Percentiles rank a stretch among this genome's conserved stretches.
Evolutionary conservation across 2,888 invertebrate genomes (phyloP).

Genomic region (Chirona hameri): DNA sequence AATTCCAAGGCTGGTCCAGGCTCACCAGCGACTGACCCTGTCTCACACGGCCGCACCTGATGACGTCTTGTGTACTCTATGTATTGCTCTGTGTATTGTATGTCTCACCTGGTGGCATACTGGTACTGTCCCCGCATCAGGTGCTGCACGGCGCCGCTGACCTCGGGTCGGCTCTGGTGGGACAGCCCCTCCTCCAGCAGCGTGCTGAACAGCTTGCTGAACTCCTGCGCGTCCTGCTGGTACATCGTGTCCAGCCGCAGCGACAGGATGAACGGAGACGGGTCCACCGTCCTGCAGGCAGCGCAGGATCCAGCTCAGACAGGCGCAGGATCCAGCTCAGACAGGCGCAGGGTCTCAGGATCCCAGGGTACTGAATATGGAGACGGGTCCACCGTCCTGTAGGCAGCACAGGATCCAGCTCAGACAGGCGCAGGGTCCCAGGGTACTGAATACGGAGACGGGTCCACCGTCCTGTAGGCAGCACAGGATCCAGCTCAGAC

Average conservation of each 20-base stretch:
- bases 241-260: constrained; percentile 56
- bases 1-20: too few species aligned
- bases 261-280: constrained; percentile 55
- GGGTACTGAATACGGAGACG: too few species aligned
- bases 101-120: constrained; percentile 53
- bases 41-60: too few species aligned
- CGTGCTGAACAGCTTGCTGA: constrained; percentile 59
- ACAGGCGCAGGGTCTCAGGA: neutral
- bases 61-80: too few species aligned
- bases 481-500: too few species aligned
- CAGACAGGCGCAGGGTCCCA: too few species aligned
- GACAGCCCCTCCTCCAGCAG: constrained; percentile 55
- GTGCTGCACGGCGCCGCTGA: constrained; percentile 48
- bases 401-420: too few species aligned
- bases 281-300: constrained; percentile 51
- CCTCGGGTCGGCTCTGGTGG: constrained; percentile 44
- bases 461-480: too few species aligned
- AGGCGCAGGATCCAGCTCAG: neutral
- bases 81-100: too few species aligned
- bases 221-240: constrained; percentile 64
- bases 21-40: too few species aligned
- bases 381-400: too few species aligned
- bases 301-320: neutral
- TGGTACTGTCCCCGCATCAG: constrained; percentile 53
- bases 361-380: too few species aligned